These are phyloP conservation scores for Campaea margaritaria DNA, from an alignment of 2,888 invertebrate species.

Conservation along the genomic window DNA sequence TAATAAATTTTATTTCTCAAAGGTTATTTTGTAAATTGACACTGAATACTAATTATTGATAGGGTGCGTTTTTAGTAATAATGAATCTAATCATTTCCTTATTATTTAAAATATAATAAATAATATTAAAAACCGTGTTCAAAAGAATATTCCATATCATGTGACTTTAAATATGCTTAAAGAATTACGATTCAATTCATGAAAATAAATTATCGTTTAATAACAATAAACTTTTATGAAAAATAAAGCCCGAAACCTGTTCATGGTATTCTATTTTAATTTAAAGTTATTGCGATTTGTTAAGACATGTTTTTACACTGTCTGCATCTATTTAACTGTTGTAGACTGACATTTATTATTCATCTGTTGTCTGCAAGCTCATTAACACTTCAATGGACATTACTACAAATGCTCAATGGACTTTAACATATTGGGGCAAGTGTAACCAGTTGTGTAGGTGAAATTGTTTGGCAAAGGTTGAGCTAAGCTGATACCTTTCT, in stretches of 20 bases:
- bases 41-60: neutral
- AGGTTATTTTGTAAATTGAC: slow-evolving; percentile 15
- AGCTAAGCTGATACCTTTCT: slow-evolving; percentile 60
- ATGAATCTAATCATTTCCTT: too few relatives aligned
- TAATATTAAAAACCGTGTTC: too few relatives aligned
- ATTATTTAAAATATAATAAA: too few relatives aligned
- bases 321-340: slow-evolving; percentile 37
- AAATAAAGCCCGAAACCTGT: too few relatives aligned
- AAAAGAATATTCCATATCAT: too few relatives aligned
- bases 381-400: slow-evolving; percentile 53
- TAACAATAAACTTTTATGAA: too few relatives aligned
- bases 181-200: too few relatives aligned
- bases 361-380: slow-evolving; percentile 48
- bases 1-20: slow-evolving; percentile 16
- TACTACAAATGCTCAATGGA: slow-evolving; percentile 32
- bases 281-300: slow-evolving; percentile 28
- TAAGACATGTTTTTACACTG: slow-evolving; percentile 44
- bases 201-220: too few relatives aligned
- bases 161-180: too few relatives aligned
- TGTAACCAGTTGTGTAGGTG: slow-evolving; percentile 59
- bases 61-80: too few relatives aligned
- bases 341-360: slow-evolving; percentile 50
- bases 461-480: slow-evolving; percentile 63
- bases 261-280: too few relatives aligned
- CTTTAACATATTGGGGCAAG: slow-evolving; percentile 30